Conservation (phyloP, 2,888 invertebrate genomes). For the Coecobrya sp. region DNA sequence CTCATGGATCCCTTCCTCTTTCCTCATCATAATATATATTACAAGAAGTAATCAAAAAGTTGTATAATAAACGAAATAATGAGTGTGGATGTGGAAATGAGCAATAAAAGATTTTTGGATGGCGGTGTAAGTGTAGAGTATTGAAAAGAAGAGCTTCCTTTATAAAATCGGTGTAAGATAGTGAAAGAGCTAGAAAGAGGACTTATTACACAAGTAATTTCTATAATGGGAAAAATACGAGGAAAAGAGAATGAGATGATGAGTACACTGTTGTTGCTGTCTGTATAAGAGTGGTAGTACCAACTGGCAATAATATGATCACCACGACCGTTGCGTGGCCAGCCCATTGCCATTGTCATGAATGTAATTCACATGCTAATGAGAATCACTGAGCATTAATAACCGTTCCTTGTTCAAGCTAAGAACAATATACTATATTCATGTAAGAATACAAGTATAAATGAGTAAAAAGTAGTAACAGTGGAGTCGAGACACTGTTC, state of each 20-base stretch:
- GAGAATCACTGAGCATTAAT: conserved; percentile 78
- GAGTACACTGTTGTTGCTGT: background rate
- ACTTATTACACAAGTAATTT: conserved; percentile 55
- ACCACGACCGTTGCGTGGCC: background rate
- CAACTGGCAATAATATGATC: conserved; percentile 10
- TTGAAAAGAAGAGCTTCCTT: conserved; percentile 21
- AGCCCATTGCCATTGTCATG: conserved; percentile 76
- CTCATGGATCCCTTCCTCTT: background rate
- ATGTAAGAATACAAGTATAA: background rate
- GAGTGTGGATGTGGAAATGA: conserved; percentile 39
- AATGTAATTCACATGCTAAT: conserved; percentile 81
- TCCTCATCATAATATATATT: background rate
- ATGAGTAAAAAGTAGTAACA: background rate
- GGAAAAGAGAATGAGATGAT: conserved; percentile 9
- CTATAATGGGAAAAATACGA: conserved; percentile 43
- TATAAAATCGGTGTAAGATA: background rate
- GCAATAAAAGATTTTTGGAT: conserved; percentile 53
- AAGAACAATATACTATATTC: conserved; percentile 59
- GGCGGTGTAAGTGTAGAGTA: conserved; percentile 1
- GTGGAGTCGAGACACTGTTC: background rate
- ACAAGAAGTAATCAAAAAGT: conserved; percentile 24
- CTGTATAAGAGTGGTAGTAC: too few relatives aligned
- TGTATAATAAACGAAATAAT: conserved; percentile 42
- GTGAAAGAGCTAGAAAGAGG: conserved; percentile 8
- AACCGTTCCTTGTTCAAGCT: conserved; percentile 61